phyloP scores from a whole-genome alignment of 2,113 vertebrate species.

The Cavia aperea region DNA sequence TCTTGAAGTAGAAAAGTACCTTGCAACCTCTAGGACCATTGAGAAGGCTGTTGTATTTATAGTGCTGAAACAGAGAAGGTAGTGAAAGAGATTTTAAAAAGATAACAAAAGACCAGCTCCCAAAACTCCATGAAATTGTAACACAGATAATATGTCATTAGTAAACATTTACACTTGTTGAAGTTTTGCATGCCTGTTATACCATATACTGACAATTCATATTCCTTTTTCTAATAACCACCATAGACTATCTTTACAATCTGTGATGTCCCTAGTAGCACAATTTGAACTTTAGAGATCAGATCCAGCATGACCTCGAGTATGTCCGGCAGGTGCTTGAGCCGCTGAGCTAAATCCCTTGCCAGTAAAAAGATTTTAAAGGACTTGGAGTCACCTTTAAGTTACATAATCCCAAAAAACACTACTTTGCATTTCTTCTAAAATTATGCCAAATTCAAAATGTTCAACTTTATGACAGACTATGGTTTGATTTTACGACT shows the following conservation, averaged over 20 bases:
- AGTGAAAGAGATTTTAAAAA: not conserved
- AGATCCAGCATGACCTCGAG: not conserved
- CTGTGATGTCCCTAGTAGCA: not conserved
- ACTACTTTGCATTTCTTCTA: constrained; percentile 59
- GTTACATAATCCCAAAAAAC: constrained; percentile 50
- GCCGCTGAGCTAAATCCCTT: too few relatives aligned
- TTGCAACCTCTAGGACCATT: not conserved
- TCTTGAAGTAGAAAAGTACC: not conserved
- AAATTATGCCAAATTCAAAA: not conserved
- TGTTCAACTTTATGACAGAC: not conserved
- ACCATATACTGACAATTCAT: not conserved
- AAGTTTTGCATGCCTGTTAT: not conserved
- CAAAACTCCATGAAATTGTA: too few relatives aligned
- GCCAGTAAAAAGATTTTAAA: not conserved
- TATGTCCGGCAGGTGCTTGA: too few relatives aligned
- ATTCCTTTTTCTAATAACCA: not conserved
- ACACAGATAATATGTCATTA: not conserved
- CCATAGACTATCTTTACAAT: not conserved
- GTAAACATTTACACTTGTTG: not conserved
- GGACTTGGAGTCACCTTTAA: constrained; percentile 42
- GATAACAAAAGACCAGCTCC: not conserved
- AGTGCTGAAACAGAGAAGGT: not conserved
- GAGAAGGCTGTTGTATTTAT: not conserved
- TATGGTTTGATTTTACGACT: not conserved
- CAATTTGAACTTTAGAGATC: not conserved